Percentiles rank a stretch among this genome's conserved stretches.
Evolutionary conservation across 1,140 invertebrate species (phyloP).

Genomic region (Rhopalosiphum maidis): DNA sequence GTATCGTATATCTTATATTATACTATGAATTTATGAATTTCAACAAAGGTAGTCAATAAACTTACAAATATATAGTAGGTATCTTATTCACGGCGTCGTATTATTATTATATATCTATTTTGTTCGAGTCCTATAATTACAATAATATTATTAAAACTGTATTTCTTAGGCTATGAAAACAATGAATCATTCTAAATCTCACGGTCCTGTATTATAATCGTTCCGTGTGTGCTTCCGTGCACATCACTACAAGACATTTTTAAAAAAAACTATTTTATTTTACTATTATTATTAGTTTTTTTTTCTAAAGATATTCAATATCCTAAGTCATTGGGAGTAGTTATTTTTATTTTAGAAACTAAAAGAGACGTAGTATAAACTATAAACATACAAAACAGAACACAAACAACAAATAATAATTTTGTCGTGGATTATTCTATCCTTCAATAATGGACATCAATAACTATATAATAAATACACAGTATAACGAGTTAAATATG

Average conservation of each 20-base stretch:
- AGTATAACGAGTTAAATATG: neutral
- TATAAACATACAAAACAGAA: neutral
- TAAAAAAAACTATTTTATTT: neutral
- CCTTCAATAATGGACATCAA: neutral
- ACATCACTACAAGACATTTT: neutral
- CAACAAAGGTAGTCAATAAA: neutral
- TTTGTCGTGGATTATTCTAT: neutral
- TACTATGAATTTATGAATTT: neutral
- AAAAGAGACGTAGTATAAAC: neutral
- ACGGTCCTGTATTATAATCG: neutral
- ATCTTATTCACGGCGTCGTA: neutral
- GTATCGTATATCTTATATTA: neutral
- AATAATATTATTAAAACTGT: neutral
- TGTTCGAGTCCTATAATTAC: neutral
- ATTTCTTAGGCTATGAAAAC: neutral
- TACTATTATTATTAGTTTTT: neutral
- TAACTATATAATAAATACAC: neutral
- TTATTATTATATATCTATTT: neutral
- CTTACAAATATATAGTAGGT: neutral
- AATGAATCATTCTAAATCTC: conserved; percentile 22
- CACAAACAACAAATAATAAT: neutral
- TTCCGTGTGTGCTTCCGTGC: neutral
- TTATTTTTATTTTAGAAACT: neutral
- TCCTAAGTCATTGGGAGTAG: neutral
- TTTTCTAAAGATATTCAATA: neutral